phyloP scores from a whole-genome alignment of 2,888 invertebrate species.

The Allophyes oxyacanthae region DNA sequence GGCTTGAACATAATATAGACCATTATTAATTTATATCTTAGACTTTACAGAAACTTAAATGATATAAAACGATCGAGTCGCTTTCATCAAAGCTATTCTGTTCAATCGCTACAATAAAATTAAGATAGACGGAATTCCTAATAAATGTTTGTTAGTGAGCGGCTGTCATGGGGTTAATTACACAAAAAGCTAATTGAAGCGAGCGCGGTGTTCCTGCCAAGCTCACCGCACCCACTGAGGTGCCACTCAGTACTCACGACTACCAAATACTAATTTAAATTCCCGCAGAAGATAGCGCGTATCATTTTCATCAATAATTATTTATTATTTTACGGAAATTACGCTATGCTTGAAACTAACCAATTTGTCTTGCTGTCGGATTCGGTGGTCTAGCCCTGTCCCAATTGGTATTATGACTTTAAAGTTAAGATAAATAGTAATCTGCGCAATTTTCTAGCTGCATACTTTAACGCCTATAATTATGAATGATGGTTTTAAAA shows the following conservation, averaged over 20 bases:
- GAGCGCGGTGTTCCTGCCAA: slow-evolving; percentile 8
- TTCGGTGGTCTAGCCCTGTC: too few relatives aligned
- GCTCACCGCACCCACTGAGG: not conserved
- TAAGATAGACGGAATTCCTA: slow-evolving; percentile 3
- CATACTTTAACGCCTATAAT: too few relatives aligned
- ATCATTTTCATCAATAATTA: not conserved
- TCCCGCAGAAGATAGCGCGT: not conserved
- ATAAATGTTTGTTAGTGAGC: not conserved
- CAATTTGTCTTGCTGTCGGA: not conserved
- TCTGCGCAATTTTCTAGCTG: too few relatives aligned
- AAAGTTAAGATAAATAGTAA: too few relatives aligned
- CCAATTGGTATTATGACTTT: too few relatives aligned
- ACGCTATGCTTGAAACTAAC: not conserved
- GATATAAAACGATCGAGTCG: not conserved
- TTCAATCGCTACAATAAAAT: slow-evolving; percentile 6
- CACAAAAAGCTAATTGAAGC: slow-evolving; percentile 26
- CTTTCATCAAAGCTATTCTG: not conserved
- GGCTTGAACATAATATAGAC: not conserved
- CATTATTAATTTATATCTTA: too few relatives aligned
- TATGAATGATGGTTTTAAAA: too few relatives aligned
- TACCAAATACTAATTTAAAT: not conserved
- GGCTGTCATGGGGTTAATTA: slow-evolving; percentile 20
- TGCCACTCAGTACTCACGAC: not conserved
- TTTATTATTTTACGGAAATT: not conserved
- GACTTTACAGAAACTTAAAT: too few relatives aligned